Evolutionary conservation across 2,888 invertebrate genomes (phyloP), one percentile per base, ranked within the genome.

Genomic region (Lithophane ornitopus): DNA sequence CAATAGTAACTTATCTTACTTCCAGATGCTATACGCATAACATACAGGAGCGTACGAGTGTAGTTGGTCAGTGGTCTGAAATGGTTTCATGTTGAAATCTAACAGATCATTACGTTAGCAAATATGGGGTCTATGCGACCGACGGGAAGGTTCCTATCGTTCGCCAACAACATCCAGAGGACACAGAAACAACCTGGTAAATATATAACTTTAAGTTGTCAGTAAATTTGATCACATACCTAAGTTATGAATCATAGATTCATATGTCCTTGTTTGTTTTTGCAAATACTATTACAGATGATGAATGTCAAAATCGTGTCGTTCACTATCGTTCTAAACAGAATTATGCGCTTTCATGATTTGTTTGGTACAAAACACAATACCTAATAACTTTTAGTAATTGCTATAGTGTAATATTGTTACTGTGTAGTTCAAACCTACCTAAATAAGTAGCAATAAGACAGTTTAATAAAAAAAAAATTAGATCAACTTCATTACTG

Each of bases 91-190:
- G 89, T 91, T 86, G 86, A 92, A 90, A 91, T 90, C 85, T 80
- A 81, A 87, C 78, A 76, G 78, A 79, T 83, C 82, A 85, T 78
- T 86, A 84, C 87, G 76, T 81, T 80, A 83, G 63, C 68, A 88
- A 95, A 92, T 88, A 97, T 97, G 97, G 97, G 97, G 90, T 97
- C 97, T 88, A 96, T 97, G 95, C 97, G 97, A 90, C 97, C 97
- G 89, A 96, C 97, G 82, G 97, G 97, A 91, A 94, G 97, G 90
- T 97, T 97, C 90, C 94, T 97, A 87, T 97, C 97, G 65, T 97
- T 97, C 89, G 94, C 97, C 19, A 97, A 96, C 89, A 97, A 97
- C 91, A 97, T 97, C 88, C 97, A 97, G 88, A 95, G 97, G 87
- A 91, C 95, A 81, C 96, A 95, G 87, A 97, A 97, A 90, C 97